Evolutionary conservation across 1,140 invertebrate species (phyloP), one percentile per base, ranked within the genome.

Genomic region (Aphidius gifuensis): DNA sequence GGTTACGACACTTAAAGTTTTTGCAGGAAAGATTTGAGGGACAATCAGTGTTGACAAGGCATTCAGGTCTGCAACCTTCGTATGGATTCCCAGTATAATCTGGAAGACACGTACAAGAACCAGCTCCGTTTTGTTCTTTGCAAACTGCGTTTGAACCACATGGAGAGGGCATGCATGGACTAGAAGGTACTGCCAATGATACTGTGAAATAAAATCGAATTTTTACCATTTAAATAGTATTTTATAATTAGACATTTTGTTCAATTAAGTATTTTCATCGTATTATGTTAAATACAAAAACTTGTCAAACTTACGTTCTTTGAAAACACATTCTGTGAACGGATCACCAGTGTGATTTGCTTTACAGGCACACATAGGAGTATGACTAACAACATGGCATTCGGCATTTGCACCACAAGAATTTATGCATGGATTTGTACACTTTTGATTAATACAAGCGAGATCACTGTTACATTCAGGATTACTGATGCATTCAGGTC

Each of bases 41-140:
- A 68, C 84, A 85, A 64, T 85, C 84, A 0, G 80, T 77, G 67
- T 84, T 83, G 7, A 78, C 61, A 4, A 76, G 58, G 66, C 83
- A 84, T 66, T 83, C 79, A 42, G 82, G 82, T 70, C 85, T 73
- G 72, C 88, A 90, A n/a, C 86, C 85, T 75, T 87, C 84, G 64
- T 89, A 89, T n/a, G 89, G 88, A 73, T 90, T 86, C 48, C 89
- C 89, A 67, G 87, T 82, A 70, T 88, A 90, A 59, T 86, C 84
- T 32, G 85, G 79, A 39, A 85, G 66, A 70, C 89, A 91, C 21
- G 76, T 80, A 71, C 89, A 91, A 23, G 87, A 84, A 44, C 87
- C 87, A 51, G 85, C 86, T 9, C 83, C 83, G 70, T 86, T 84
- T 75, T 81, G 83, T 80, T 88, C 87, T 78, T 83, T 83, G 66